These are phyloP conservation scores for Pachycephus smyrnensis DNA, from an alignment of 2,888 invertebrate genomes.

Conservation along the genomic window DNA sequence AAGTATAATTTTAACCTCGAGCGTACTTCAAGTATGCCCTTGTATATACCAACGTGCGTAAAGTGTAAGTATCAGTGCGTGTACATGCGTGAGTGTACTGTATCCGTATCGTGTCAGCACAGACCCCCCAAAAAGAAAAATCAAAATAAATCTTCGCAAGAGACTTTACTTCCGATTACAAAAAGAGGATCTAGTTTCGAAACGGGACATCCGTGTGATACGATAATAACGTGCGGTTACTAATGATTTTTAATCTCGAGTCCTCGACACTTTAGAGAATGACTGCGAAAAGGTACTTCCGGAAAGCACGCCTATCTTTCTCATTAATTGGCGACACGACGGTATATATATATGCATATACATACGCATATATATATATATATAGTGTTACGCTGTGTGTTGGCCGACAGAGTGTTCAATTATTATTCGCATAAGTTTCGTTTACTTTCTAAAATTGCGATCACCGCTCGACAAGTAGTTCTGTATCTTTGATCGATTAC, in stretches of 20 bases:
- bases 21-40: not conserved
- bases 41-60: not conserved
- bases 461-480: not conserved
- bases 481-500: not conserved
- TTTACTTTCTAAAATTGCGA: not conserved
- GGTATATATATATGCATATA: constrained; percentile 11
- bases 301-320: constrained; percentile 55
- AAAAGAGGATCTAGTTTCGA: not conserved
- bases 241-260: constrained; percentile 8
- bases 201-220: not conserved
- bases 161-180: not conserved
- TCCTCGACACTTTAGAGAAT: constrained; percentile 2
- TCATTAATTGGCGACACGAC: constrained; percentile 54
- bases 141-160: not conserved
- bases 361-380: constrained; percentile 1
- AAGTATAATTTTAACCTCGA: not conserved
- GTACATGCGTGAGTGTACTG: not conserved
- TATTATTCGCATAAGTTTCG: not conserved
- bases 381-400: constrained; percentile 30
- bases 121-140: too few relatives aligned
- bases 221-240: not conserved
- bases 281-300: constrained; percentile 21
- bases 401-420: not conserved
- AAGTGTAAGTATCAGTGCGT: not conserved
- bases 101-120: not conserved